Percentiles rank a stretch among this genome's conserved stretches.
Evolutionary conservation across 2,888 invertebrate genomes (phyloP).

Genomic region (Lumbricus terrestris): DNA sequence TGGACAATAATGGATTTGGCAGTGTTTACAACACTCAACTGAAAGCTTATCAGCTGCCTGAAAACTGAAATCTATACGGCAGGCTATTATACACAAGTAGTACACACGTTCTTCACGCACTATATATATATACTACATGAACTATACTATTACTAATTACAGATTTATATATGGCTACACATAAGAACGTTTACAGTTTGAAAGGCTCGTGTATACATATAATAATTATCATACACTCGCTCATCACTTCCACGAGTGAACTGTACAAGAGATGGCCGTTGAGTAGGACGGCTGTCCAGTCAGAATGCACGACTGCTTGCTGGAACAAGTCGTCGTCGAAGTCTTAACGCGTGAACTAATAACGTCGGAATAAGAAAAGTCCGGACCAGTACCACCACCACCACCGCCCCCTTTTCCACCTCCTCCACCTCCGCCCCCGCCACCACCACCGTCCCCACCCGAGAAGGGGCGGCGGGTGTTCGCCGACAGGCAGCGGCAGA

Average conservation of each 20-base stretch:
- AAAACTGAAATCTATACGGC: background rate
- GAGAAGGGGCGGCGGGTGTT: background rate
- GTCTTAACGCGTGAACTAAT: background rate
- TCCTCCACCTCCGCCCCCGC: background rate
- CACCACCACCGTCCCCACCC: background rate
- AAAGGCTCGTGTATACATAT: too few relatives aligned
- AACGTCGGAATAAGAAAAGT: background rate
- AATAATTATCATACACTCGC: background rate
- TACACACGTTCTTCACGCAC: background rate
- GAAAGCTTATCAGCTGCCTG: background rate
- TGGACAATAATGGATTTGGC: background rate
- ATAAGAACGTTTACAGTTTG: background rate
- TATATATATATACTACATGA: too few relatives aligned
- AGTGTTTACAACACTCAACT: background rate
- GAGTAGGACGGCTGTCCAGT: background rate
- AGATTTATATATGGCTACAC: too few relatives aligned
- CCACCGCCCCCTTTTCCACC: background rate
- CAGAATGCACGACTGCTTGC: background rate
- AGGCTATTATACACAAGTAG: too few relatives aligned
- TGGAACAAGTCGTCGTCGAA: background rate
- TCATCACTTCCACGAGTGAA: background rate
- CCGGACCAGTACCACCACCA: background rate
- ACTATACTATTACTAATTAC: background rate
- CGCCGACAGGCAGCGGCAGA: slow-evolving; percentile 34
- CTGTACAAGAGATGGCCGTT: background rate